Evolutionary conservation across 1,140 invertebrate genomes (phyloP).

Genomic region (Brachionus plicatilis): DNA sequence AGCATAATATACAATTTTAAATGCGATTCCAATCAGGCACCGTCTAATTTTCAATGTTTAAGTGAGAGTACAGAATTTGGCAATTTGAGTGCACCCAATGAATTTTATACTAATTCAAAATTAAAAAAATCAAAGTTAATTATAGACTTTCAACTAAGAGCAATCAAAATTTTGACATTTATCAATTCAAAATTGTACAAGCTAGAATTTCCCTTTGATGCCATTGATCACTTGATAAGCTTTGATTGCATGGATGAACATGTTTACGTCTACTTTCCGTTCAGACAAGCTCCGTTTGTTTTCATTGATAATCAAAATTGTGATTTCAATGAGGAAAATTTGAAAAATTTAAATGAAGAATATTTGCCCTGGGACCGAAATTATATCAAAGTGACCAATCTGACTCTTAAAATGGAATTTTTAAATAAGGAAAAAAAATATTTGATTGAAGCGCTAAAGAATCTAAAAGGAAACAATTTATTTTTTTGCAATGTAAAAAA

Average conservation of each 20-base stretch:
- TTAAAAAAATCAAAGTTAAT: background rate
- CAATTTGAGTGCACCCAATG: background rate
- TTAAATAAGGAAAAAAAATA: background rate
- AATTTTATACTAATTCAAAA: background rate
- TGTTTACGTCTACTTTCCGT: background rate
- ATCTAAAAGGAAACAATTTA: background rate
- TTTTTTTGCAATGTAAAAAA: background rate
- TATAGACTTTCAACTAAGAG: background rate
- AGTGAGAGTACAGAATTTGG: background rate
- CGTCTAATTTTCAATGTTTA: background rate
- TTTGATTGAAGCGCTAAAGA: background rate
- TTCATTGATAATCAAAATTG: background rate
- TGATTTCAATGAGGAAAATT: background rate
- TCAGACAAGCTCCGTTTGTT: background rate
- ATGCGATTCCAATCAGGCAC: background rate
- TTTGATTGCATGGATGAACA: background rate
- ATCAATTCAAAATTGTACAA: background rate
- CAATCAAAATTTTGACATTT: background rate
- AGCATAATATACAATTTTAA: background rate
- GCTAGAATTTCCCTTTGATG: background rate
- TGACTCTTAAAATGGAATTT: background rate
- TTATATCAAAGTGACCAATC: background rate
- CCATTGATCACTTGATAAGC: constrained; percentile 12
- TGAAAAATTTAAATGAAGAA: background rate
- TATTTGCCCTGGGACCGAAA: background rate